A percentile compares a stretch with the other conserved stretches of the same genome.
Conservation (phyloP, 1,140 invertebrate species). For the Zaprionus camerounensis region DNA sequence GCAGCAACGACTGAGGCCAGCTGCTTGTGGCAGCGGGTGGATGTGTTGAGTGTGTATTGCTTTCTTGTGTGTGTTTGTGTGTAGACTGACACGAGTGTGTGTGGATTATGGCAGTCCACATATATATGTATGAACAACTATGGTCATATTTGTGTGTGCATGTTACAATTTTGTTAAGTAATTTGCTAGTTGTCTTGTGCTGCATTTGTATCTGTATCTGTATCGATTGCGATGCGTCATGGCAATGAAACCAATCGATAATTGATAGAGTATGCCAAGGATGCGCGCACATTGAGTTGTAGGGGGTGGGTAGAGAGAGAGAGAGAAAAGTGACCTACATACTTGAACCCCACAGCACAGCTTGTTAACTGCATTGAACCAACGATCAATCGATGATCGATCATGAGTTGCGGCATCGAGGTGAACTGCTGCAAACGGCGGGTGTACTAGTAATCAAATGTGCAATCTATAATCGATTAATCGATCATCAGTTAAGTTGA, state of each 20-base stretch:
- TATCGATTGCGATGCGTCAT: constrained; percentile 41
- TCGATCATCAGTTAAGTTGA: constrained; percentile 14
- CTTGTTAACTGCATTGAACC: neutral
- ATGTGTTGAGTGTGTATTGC: constrained; percentile 27
- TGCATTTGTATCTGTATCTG: constrained; percentile 9
- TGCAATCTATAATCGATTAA: constrained; percentile 15
- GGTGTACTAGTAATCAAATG: constrained; percentile 21
- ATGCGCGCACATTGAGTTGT: constrained; percentile 23
- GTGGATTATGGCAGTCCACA: constrained; percentile 28
- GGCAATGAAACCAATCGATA: constrained; percentile 43
- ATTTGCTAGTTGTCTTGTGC: constrained; percentile 45
- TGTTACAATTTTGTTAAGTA: constrained; percentile 70
- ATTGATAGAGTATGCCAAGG: constrained; percentile 49
- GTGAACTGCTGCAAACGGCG: constrained; percentile 20
- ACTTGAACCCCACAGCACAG: neutral
- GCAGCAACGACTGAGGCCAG: constrained; percentile 42
- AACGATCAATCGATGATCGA: constrained; percentile 9
- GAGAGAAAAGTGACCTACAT: constrained; percentile 33
- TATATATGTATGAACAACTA: constrained; percentile 30
- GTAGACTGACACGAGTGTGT: neutral
- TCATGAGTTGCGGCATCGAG: constrained; percentile 3
- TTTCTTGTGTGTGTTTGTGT: constrained; percentile 13
- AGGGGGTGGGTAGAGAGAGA: constrained; percentile 6
- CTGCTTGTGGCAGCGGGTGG: constrained; percentile 68
- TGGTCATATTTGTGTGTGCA: constrained; percentile 70